Evolutionary conservation across 2,113 vertebrate species (phyloP).

Genomic region (Peromyscus leucopus): DNA sequence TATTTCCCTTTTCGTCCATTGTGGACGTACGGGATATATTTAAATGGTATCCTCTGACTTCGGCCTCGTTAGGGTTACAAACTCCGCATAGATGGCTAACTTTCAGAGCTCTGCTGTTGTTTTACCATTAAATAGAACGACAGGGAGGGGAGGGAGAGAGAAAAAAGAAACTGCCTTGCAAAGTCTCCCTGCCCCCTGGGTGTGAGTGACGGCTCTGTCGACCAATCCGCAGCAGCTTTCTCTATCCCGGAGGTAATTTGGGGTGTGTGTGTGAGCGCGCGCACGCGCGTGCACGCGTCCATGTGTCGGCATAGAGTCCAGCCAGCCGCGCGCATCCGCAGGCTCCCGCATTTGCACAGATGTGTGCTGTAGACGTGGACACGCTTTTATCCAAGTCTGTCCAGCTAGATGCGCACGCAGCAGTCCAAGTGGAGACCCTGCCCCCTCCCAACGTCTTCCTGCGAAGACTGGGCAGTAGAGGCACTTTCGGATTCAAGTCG

Average conservation of each 20-base stretch:
- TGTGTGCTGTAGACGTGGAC: conserved; percentile 30
- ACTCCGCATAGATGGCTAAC: conserved; percentile 76
- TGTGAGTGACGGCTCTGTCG: conserved; percentile 80
- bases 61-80: conserved; percentile 31
- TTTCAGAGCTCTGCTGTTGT: conserved; percentile 80
- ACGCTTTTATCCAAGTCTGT: neutral
- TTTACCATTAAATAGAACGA: conserved; percentile 60
- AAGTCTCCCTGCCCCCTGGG: conserved; percentile 76
- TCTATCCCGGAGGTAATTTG: conserved; percentile 78
- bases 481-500: conserved; percentile 67
- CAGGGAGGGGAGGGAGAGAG: neutral
- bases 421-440: neutral
- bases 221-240: conserved; percentile 77
- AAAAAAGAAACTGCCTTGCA: conserved; percentile 70
- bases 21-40: conserved; percentile 59
- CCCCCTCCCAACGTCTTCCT: neutral
- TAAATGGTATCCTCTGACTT: conserved; percentile 71
- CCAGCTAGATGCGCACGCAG: neutral
- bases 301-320: conserved; percentile 62
- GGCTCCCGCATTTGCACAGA: conserved; percentile 51
- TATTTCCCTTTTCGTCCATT: conserved; percentile 62
- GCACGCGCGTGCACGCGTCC: conserved; percentile 47
- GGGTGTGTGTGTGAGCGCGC: neutral
- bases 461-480: conserved; percentile 17
- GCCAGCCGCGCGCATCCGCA: conserved; percentile 22